Conservation (phyloP, 1,140 invertebrate genomes). For the Zaprionus vittiger region DNA sequence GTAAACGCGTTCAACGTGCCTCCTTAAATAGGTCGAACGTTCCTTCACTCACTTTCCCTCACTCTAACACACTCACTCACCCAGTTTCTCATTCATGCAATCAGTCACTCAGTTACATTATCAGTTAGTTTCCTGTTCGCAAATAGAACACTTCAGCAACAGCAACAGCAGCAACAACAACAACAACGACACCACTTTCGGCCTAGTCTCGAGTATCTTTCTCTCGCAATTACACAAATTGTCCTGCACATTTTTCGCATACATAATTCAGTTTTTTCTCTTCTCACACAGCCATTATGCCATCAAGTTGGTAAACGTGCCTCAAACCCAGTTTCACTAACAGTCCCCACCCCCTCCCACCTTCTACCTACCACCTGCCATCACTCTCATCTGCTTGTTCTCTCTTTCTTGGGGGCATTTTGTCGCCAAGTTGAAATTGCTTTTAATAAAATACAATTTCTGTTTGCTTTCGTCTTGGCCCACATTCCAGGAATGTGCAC, state of each 20-base stretch:
- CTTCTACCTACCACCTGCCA: not conserved
- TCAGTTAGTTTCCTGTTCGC: slow-evolving; percentile 9
- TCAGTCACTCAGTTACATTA: slow-evolving; percentile 15
- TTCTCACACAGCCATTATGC: not conserved
- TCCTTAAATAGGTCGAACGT: slow-evolving; percentile 67
- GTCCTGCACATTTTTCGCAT: slow-evolving; percentile 38
- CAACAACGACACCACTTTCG: not conserved
- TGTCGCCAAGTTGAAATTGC: slow-evolving; percentile 76
- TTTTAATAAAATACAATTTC: slow-evolving; percentile 78
- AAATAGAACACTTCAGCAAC: not conserved
- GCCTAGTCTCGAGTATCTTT: slow-evolving; percentile 3
- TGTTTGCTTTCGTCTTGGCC: slow-evolving; percentile 59
- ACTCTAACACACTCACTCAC: not conserved
- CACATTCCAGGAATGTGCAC: slow-evolving; percentile 57
- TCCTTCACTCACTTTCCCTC: not conserved
- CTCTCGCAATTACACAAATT: slow-evolving; percentile 47
- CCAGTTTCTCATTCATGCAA: slow-evolving; percentile 5
- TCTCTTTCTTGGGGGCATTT: slow-evolving; percentile 51
- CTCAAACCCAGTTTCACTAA: slow-evolving; percentile 34
- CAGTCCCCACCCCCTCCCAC: not conserved
- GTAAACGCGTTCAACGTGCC: slow-evolving; percentile 35
- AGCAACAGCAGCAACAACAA: not conserved
- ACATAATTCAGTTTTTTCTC: slow-evolving; percentile 42
- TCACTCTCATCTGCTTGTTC: not conserved
- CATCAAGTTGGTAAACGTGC: slow-evolving; percentile 37